Base-by-base conservation (phyloP, 2,888 invertebrate genomes). In the Lithophane leautieri region DNA sequence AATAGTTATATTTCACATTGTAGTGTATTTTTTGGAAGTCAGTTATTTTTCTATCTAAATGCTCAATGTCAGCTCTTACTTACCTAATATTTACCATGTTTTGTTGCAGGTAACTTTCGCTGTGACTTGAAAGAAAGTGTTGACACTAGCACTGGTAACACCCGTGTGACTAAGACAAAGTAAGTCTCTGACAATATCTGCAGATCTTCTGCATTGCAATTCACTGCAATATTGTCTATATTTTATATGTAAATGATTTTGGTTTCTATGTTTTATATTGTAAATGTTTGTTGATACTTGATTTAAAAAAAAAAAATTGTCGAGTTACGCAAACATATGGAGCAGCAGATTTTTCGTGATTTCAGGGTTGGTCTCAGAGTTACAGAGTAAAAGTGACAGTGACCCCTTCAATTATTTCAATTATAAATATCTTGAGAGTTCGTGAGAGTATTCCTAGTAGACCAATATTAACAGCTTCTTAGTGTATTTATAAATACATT, bases 31-130 rank as follows among this genome's bases (percentile, higher is more conserved):
- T 34, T 4, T 34, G 34, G 34, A 34, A 34, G 34, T 34, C 34
- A 6, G 4, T 34, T 34, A 6, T 34, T 34, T 56, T 11, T 9
- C 4, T 22, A n/a, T 4, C 11, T 62, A 9, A 68, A 16, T 47
- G 6, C 19, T 67, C 11, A 50, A n/a, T 44, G 28, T 72, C 58
- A 62, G 28, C 16, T 50, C 61, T 63, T 71, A 61, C 67, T 63
- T 71, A 61, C 68, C 60, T 80, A 76, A 86, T 73, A 71, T 83
- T 69, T 61, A 40, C 62, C 9, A 44, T 82, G 79, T 86, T 77
- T 91, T 90, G 91, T 92, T 92, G 75, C 92, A 92, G 92, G 92
- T 92, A 92, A 90, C 85, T 91, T 90, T 90, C 90, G 79, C 82
- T 81, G 68, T 7, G n/a, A 12, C 34, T 34, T 34, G 34, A n/a